phyloP scores from a whole-genome alignment of 2,113 vertebrate genomes.

The Azemiops feae region DNA sequence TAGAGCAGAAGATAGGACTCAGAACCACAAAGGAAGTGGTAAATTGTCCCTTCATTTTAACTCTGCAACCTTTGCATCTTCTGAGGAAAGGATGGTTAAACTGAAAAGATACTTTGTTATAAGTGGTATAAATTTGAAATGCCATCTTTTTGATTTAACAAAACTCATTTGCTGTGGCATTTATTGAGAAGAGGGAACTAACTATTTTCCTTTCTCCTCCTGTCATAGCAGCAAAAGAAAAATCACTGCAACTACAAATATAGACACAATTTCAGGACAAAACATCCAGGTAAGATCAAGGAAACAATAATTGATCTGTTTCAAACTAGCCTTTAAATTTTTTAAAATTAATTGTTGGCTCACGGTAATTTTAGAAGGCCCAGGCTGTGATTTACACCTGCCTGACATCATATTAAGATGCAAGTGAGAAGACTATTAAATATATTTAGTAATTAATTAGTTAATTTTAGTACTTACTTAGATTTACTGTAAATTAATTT shows the following conservation, averaged over 20 bases:
- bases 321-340: neutral
- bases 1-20: neutral
- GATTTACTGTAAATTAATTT: neutral
- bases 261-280: conserved; percentile 32
- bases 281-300: conserved; percentile 49
- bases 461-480: no score
- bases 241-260: conserved; percentile 11
- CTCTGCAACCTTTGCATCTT: neutral
- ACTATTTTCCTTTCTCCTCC: neutral
- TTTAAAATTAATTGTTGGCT: neutral
- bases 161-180: neutral
- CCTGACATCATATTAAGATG: neutral
- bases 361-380: neutral
- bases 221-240: conserved; percentile 21
- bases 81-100: neutral
- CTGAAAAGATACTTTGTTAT: neutral
- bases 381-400: neutral
- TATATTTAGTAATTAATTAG: neutral
- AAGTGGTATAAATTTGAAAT: neutral
- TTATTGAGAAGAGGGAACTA: neutral
- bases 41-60: neutral
- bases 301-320: neutral
- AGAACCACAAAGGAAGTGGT: neutral
- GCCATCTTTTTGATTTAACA: neutral
- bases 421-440: neutral